A percentile compares a stretch with the other conserved stretches of the same genome.
Evolutionary conservation across 2,888 invertebrate genomes (phyloP).

Genomic region (Lasioglossum zephyrum): DNA sequence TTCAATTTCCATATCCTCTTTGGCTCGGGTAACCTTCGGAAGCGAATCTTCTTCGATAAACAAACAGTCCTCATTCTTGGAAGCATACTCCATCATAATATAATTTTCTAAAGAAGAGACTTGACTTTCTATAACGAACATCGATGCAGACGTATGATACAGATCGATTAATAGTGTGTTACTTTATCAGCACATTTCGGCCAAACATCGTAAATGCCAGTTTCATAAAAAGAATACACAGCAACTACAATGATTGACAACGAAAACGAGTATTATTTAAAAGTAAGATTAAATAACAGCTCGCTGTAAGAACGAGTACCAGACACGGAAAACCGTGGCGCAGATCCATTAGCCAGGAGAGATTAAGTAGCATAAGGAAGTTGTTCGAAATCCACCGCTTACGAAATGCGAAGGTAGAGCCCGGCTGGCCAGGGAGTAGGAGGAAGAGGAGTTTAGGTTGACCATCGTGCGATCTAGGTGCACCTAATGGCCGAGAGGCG

Average conservation of each 20-base stretch:
- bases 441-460: conserved; percentile 51
- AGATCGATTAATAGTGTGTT: no score
- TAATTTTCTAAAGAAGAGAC: not conserved
- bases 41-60: not conserved
- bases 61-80: not conserved
- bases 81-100: not conserved
- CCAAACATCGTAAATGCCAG: no score
- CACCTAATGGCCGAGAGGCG: conserved; percentile 59
- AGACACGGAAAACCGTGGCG: not conserved
- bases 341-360: not conserved
- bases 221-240: no score
- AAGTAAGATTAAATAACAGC: not conserved
- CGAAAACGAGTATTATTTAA: no score
- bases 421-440: not conserved
- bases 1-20: not conserved
- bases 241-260: no score
- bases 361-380: conserved; percentile 3
- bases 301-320: not conserved
- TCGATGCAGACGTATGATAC: no score
- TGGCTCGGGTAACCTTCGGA: not conserved
- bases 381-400: not conserved
- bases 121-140: no score
- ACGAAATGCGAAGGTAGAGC: conserved; percentile 4
- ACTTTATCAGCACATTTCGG: no score
- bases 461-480: conserved; percentile 64